Percentiles rank a stretch among this genome's conserved stretches.
Evolutionary conservation across 2,797 vertebrate species (phyloP).

Genomic region (Xenops minutus): DNA sequence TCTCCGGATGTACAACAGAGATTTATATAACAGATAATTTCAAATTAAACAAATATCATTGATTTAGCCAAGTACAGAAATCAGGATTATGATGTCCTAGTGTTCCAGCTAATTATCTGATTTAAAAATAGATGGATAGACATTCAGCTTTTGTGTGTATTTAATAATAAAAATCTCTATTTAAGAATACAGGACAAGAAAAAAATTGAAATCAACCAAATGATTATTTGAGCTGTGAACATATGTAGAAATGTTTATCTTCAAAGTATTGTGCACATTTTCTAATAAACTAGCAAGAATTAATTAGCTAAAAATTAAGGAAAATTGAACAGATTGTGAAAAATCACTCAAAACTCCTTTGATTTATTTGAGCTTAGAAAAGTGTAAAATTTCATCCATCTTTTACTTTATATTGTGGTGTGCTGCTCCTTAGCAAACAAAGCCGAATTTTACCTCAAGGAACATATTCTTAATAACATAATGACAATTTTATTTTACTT

Average conservation of each 20-base stretch:
- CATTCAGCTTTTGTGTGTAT: neutral
- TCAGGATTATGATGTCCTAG: neutral
- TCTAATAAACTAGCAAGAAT: neutral
- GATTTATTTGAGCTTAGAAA: neutral
- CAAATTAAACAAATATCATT: neutral
- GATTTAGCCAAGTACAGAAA: neutral
- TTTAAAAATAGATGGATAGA: rapidly evolving
- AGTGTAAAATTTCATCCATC: neutral
- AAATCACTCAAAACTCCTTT: neutral
- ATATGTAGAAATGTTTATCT: neutral
- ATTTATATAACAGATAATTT: neutral
- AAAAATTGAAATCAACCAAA: neutral
- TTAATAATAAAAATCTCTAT: neutral
- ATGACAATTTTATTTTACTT: neutral
- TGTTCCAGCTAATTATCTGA: neutral
- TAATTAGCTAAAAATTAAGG: neutral
- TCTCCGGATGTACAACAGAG: neutral
- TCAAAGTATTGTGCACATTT: neutral
- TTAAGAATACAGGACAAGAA: neutral
- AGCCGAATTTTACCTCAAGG: neutral
- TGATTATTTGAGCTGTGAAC: neutral
- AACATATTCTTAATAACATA: neutral
- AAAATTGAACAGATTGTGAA: neutral
- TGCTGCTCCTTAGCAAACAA: neutral
- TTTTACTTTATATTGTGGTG: neutral